phyloP scores from a whole-genome alignment of 2,113 vertebrate genomes.

The Eonycteris spelaea region DNA sequence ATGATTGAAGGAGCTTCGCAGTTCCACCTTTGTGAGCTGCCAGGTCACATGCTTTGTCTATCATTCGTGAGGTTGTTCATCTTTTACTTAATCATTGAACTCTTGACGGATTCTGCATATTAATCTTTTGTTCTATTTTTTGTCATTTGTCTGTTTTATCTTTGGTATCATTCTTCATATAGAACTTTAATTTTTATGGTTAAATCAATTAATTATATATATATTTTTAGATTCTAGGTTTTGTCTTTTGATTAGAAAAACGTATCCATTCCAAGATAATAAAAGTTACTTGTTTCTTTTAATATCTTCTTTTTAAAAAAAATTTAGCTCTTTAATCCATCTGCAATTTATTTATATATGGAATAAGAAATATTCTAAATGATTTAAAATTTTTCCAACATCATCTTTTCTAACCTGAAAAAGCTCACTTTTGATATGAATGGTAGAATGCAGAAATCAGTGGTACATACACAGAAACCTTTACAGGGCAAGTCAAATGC shows the following conservation, averaged over 20 bases:
- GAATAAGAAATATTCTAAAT: background rate
- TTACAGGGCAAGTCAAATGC: background rate
- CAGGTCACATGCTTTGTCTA: background rate
- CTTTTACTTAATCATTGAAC: background rate
- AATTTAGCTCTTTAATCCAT: background rate
- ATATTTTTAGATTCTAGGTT: constrained; percentile 2
- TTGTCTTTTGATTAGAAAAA: constrained; percentile 30
- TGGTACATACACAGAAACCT: background rate
- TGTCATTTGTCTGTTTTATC: background rate
- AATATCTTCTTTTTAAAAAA: background rate
- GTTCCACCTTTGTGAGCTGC: background rate
- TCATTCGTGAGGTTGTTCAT: background rate
- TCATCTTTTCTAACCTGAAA: background rate
- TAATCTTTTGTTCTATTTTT: background rate
- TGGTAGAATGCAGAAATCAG: background rate
- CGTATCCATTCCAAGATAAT: background rate
- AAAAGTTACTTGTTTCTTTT: constrained; percentile 21
- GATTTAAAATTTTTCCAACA: background rate
- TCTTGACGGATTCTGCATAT: background rate
- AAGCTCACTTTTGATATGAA: background rate
- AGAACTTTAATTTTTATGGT: background rate
- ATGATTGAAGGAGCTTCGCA: background rate
- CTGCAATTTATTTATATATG: background rate
- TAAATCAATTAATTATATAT: background rate
- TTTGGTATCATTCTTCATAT: background rate